A percentile compares a stretch with the other conserved stretches of the same genome.
These are phyloP conservation scores for Periophthalmus modestus DNA, from an alignment of 2,113 vertebrate genomes.

Conservation along the genomic window DNA sequence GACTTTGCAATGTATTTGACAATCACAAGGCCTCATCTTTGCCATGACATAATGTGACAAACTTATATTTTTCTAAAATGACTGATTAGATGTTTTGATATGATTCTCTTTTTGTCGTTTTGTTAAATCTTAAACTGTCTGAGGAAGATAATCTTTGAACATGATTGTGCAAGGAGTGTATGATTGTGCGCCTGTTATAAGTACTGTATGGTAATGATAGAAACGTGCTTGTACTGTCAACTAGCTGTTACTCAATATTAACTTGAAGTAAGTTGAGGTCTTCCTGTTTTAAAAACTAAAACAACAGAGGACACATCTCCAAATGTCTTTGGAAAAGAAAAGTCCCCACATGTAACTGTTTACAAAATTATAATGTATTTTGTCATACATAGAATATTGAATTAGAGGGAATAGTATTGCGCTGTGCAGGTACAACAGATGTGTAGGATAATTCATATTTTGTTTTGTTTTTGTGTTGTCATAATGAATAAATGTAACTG, in stretches of 20 bases:
- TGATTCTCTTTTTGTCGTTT: conserved; percentile 55
- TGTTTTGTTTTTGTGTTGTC: conserved; percentile 11
- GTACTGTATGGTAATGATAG: conserved; percentile 36
- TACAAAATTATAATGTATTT: neutral
- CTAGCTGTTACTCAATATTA: conserved; percentile 62
- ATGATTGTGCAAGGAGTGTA: conserved; percentile 13
- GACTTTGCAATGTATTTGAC: conserved; percentile 40
- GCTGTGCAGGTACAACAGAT: neutral
- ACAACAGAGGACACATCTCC: neutral
- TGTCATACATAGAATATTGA: neutral
- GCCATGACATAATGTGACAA: conserved; percentile 56
- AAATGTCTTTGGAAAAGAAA: neutral
- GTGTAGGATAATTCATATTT: neutral
- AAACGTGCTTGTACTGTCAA: conserved; percentile 66
- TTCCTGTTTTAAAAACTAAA: conserved; percentile 18
- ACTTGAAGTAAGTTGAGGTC: conserved; percentile 65
- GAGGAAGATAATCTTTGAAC: conserved; percentile 37
- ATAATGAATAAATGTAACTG: conserved; percentile 10
- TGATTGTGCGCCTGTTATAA: conserved; percentile 28
- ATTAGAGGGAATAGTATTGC: neutral
- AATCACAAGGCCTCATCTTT: conserved; percentile 40
- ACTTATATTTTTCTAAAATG: conserved; percentile 41
- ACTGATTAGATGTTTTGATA: conserved; percentile 55
- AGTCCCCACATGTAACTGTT: conserved; percentile 1
- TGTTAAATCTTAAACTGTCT: conserved; percentile 56